Evolutionary conservation across 2,797 vertebrate genomes (phyloP), one percentile per base, ranked within the genome.

Genomic region (Melanotaenia pygmaea): DNA sequence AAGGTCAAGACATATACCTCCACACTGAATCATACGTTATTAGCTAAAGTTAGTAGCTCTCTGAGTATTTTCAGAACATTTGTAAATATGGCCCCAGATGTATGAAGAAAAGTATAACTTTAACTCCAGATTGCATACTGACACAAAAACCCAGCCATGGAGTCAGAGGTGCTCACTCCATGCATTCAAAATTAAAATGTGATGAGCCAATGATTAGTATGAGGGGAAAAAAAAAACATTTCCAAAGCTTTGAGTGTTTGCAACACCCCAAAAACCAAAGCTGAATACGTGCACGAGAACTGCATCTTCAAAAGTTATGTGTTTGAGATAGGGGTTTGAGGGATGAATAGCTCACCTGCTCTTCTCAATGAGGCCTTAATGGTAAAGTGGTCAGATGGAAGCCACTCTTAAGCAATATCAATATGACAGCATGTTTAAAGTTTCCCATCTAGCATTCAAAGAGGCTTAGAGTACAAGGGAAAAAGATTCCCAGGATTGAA

Each of bases 371-470:
- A 35, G 7, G 28, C 30, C 53, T 64, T 53, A 12, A 26, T 51
- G 50, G 32, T 50, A 59, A 20, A 67, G 26, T 50, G 30, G 40
- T 43, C 57, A 16, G 35, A 28, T 60, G 32, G 45, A 60, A 38
- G 45, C 18, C 24, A 12, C 30, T 59, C 3, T 12, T 59, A 14
- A 22, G 16, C 47, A 28, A 69, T 26, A 35, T 22, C n/a, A 30
- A 50, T 24, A 68, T 45, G 34, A 30, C 5, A 50, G 24, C 16
- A 12, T 50, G 10, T 16, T 60, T 59, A 37, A n/a, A 57, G 37
- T 26, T 67, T 20, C 13, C 32, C 20, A 34, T n/a, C 2, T 16
- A 8, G 58, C 20, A 26, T 13, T 60, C 16, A 59, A 59, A 37
- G 16, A 50, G 3, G n/a, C n/a, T 22, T 11, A 38, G 3, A 2